phyloP scores from a whole-genome alignment of 30 jellyfish, hydroid and myxozoan genomes.

The Hydractinia echinata region DNA sequence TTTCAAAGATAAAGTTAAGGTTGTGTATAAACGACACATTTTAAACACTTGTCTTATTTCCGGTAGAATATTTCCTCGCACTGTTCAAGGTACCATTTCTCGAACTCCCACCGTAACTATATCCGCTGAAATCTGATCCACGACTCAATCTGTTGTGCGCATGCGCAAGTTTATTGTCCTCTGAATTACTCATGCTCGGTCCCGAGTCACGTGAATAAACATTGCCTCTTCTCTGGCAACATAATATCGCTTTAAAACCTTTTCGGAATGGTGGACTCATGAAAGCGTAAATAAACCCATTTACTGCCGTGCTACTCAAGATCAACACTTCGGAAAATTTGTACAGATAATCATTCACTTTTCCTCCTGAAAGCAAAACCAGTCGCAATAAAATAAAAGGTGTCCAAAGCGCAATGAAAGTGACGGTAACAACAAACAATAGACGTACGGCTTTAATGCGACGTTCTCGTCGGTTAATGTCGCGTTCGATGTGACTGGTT shows the following conservation, averaged over 20 bases:
- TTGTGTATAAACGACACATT: constrained; percentile 2
- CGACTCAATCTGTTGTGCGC: constrained; percentile 2
- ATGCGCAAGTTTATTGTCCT: constrained; percentile 26
- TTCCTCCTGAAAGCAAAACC: constrained; percentile 46
- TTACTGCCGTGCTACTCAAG: constrained; percentile 88
- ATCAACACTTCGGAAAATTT: constrained; percentile 67
- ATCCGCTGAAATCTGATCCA: constrained; percentile 3
- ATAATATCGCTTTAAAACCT: constrained; percentile 52
- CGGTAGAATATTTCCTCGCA: not conserved
- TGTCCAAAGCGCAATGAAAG: constrained; percentile 80
- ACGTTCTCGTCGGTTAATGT: constrained; percentile 11
- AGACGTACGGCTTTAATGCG: constrained; percentile 65
- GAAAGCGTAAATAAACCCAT: constrained; percentile 82
- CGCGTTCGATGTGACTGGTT: constrained; percentile 20
- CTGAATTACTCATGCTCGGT: constrained; percentile 41
- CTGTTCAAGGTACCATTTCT: constrained; percentile 6
- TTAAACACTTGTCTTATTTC: constrained; percentile 12
- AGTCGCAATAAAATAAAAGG: constrained; percentile 75
- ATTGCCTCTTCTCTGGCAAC: constrained; percentile 36
- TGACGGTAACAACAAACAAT: constrained; percentile 72
- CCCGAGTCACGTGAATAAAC: constrained; percentile 38
- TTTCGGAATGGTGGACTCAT: constrained; percentile 89
- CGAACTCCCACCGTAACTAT: not conserved
- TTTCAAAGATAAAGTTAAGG: too few relatives aligned
- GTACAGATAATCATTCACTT: constrained; percentile 58